phyloP scores from a whole-genome alignment of 2,113 vertebrate genomes.

The Gallinago jamesoni region DNA sequence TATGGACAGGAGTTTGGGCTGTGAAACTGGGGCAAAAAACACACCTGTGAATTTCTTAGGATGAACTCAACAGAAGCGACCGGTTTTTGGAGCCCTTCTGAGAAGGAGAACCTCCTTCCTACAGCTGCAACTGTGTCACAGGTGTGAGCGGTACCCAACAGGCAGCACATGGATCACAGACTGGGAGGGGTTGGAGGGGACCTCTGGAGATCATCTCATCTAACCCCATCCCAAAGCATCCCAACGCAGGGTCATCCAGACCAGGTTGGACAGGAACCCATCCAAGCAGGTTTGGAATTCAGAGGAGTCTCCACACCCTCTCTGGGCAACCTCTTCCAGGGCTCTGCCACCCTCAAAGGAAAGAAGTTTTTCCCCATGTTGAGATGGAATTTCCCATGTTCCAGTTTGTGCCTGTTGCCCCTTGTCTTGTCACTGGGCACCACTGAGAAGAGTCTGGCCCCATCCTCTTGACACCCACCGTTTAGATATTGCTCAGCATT shows the following conservation, averaged over 20 bases:
- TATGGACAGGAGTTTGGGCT: no score
- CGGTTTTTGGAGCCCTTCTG: neutral
- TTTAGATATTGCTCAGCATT: no score
- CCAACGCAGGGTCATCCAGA: neutral
- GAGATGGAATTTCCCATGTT: no score
- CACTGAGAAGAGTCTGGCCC: no score
- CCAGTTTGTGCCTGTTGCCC: no score
- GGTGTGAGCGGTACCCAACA: neutral
- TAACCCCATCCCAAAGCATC: no score
- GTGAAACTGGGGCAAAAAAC: neutral
- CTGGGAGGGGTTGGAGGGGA: neutral
- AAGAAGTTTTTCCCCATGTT: no score
- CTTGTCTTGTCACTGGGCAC: no score
- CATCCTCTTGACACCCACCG: no score
- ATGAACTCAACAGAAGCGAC: neutral
- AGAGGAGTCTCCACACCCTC: neutral
- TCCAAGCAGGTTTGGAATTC: neutral
- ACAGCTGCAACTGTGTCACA: rapidly evolving
- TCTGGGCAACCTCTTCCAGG: neutral
- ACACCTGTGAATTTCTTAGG: neutral
- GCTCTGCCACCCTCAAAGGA: no score
- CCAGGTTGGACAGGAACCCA: no score
- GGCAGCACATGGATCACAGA: no score
- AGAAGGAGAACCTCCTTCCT: neutral
- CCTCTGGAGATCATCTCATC: neutral